Evolutionary conservation across 2,113 vertebrate species (phyloP), one percentile per base, ranked within the genome.

Genomic region (Petromus typicus): DNA sequence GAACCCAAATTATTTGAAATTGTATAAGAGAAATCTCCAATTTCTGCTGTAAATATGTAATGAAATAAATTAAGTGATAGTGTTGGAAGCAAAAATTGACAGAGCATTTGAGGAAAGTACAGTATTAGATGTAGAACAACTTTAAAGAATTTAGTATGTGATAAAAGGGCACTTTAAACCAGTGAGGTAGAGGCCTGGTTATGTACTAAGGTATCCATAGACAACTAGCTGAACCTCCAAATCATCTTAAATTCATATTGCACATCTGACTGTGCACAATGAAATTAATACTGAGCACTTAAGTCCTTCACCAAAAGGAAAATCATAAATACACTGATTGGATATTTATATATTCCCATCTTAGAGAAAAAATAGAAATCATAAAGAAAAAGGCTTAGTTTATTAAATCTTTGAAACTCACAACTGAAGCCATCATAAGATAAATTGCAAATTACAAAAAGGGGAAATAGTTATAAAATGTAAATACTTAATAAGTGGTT

Each of bases 371-470:
- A 17, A n/a, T 69, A 86, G n/a, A 92, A 84, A 92, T 34, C 45
- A 56, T 56, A 91, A 64, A 79, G 59, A 79, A 96, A 96, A 94
- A 69, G 27, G 4, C 63, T 92, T 86, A 66, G 43, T 76, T 89
- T 10, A 93, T 94, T 75, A 94, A 32, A 61, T 32, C 64, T 96
- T 91, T 93, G 37, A 89, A 93, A 56, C 20, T 18, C 56, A 45
- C 87, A 64, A 59, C 1, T 61, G 75, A 96, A 95, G 67, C 94
- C 54, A 76, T 92, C 40, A 45, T 76, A 82, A 79, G 94, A 34
- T 94, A 84, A 86, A 91, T 81, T 88, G 25, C 32, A 93, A 96
- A 93, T 86, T 63, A 93, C 83, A 80, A 79, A 96, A 93, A 59
- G 25, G 20, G 18, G 13, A 91, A 97, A 96, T 79, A 89, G 86